phyloP scores from a whole-genome alignment of 2,888 invertebrate genomes.

The Trichogramma evanescens region DNA sequence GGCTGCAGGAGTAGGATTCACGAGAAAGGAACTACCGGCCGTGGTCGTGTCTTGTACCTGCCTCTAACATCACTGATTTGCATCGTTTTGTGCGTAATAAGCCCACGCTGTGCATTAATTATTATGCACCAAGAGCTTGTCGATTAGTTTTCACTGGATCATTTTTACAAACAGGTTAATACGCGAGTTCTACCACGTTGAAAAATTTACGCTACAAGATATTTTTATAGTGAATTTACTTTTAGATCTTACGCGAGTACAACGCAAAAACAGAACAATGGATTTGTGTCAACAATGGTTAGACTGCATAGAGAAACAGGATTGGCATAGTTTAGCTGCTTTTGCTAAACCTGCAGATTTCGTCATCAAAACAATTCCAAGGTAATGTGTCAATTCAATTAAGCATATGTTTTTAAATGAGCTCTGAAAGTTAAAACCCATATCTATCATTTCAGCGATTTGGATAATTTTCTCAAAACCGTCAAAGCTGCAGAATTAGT shows the following conservation, averaged over 20 bases:
- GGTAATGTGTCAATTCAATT: constrained; percentile 13
- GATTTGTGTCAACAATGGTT: constrained; percentile 23
- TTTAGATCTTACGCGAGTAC: not conserved
- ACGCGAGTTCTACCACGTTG: too few relatives aligned
- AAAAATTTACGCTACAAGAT: not conserved
- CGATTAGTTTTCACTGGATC: too few relatives aligned
- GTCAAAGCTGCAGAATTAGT: constrained; percentile 34
- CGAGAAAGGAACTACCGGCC: too few relatives aligned
- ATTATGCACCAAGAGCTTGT: too few relatives aligned
- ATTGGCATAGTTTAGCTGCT: constrained; percentile 31
- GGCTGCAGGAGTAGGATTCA: too few relatives aligned
- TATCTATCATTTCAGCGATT: constrained; percentile 25
- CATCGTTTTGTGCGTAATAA: too few relatives aligned
- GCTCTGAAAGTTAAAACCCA: too few relatives aligned
- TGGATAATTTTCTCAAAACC: constrained; percentile 26
- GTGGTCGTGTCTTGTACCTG: too few relatives aligned
- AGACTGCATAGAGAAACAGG: constrained; percentile 20
- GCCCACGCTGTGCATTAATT: too few relatives aligned
- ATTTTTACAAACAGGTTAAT: too few relatives aligned
- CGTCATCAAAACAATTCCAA: not conserved
- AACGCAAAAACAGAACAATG: constrained; percentile 14
- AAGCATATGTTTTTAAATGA: not conserved
- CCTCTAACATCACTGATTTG: too few relatives aligned
- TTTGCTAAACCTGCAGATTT: constrained; percentile 32
- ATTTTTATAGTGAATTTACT: not conserved